Evolutionary conservation across 2,888 invertebrate genomes (phyloP), one percentile per base, ranked within the genome.

Genomic region (Apamea anceps): DNA sequence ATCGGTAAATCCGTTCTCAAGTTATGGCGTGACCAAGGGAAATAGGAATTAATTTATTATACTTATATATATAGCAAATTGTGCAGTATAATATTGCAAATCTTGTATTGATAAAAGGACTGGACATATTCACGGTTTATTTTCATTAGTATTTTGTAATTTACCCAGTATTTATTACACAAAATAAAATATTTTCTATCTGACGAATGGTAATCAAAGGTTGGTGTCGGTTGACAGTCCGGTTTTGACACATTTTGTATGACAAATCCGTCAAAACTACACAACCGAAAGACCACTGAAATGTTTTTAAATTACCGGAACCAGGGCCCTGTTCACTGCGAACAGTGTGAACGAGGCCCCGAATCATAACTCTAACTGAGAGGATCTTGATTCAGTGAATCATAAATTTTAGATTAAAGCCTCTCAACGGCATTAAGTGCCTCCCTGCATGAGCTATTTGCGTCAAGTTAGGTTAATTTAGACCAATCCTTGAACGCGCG

Each of bases 381-480:
- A 68, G 18, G 12, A 45, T 10, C 67, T 45, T 68, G 12, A n/a
- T 21, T 21, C 18, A 6, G 10, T 1, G n/a, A 45, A 67, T 18
- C 42, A n/a, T 67, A 42, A n/a, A 68, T 45, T 68, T 68, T 45
- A 45, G n/a, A 67, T 42, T 10, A 67, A 18, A 10, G 42, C 42
- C 6, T 45, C 42, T 42, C n/a, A 18, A 10, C 1, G n/a, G 42
- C 2, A 21, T 21, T 12, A 48, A 21, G 13, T 42, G 18, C 37
- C 6, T n/a, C 45, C 21, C 15, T 32, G 48, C 32, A 45, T 32
- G 66, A 45, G 18, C 32, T 25, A 21, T 48, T 48, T 75, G 37
- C 51, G n/a, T 72, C 28, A 51, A 21, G 78, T 25, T 77, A 51
- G n/a, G 78, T 25, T 77, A 37, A 21, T 18, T 6, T 77, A 28